Conservation (phyloP, 2,113 vertebrate genomes). For the Capreolus pygargus region DNA sequence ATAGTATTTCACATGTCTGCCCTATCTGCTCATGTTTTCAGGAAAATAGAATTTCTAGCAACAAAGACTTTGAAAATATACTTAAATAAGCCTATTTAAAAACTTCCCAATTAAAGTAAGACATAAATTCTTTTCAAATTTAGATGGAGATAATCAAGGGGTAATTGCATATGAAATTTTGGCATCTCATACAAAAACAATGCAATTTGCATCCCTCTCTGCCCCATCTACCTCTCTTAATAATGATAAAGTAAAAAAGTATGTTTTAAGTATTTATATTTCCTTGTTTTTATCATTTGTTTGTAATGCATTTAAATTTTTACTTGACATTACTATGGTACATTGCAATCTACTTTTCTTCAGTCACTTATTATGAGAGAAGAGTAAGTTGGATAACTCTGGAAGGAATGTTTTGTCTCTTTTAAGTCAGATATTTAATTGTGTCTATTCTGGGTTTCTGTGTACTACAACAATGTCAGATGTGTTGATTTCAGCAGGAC, state of each 20-base stretch:
- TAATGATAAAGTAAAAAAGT: not conserved
- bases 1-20: conserved; percentile 65
- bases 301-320: not conserved
- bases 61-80: not conserved
- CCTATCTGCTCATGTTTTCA: conserved; percentile 22
- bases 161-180: not conserved
- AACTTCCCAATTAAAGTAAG: not conserved
- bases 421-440: not conserved
- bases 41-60: conserved; percentile 29
- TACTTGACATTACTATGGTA: not conserved
- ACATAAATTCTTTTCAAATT: conserved; percentile 2
- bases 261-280: not conserved
- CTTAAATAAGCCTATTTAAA: not conserved
- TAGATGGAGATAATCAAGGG: not conserved
- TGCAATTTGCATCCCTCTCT: not conserved
- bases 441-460: not conserved
- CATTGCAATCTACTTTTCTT: not conserved
- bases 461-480: not conserved
- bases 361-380: not conserved
- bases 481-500: not conserved
- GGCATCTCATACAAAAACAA: not conserved
- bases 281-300: not conserved
- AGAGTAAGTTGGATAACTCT: not conserved
- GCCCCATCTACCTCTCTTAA: not conserved
- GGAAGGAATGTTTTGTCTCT: not conserved